phyloP scores from a whole-genome alignment of 1,140 invertebrate species.

The Hycleus phaleratus region DNA sequence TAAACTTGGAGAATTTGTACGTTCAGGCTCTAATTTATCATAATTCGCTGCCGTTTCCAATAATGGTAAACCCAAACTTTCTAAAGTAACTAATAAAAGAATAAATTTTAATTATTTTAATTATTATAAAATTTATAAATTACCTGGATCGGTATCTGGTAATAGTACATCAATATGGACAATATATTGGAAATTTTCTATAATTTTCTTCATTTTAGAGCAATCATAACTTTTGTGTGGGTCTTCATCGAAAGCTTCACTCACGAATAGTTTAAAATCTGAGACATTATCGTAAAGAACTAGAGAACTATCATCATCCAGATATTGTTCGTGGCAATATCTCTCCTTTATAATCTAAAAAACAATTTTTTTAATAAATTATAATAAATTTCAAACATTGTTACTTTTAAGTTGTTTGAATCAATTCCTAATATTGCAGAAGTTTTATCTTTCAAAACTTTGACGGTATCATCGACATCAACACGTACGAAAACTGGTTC shows the following conservation, averaged over 20 bases:
- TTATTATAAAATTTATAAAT: conserved; percentile 6
- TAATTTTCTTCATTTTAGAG: conserved; percentile 43
- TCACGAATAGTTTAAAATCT: conserved; percentile 47
- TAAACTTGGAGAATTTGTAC: conserved; percentile 26
- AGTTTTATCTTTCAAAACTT: conserved; percentile 53
- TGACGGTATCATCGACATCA: conserved; percentile 49
- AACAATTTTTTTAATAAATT: not conserved
- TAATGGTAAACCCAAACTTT: conserved; percentile 48
- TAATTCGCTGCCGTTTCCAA: conserved; percentile 38
- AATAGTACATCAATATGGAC: conserved; percentile 53
- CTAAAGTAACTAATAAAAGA: conserved; percentile 42
- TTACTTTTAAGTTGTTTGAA: conserved; percentile 44
- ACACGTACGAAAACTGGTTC: conserved; percentile 55
- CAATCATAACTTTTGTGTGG: conserved; percentile 34
- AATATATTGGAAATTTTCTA: conserved; percentile 50
- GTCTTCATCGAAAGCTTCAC: conserved; percentile 33
- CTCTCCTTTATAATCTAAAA: conserved; percentile 42
- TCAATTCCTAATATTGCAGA: conserved; percentile 44
- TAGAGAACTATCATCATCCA: conserved; percentile 41
- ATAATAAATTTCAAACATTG: not conserved
- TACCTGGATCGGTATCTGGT: conserved; percentile 51
- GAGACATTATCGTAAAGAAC: conserved; percentile 30
- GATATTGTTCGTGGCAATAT: conserved; percentile 44
- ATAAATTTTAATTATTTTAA: not conserved
- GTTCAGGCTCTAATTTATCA: conserved; percentile 26